Evolutionary conservation across 1,140 invertebrate species (phyloP).

Genomic region (Drosophila neocordata): DNA sequence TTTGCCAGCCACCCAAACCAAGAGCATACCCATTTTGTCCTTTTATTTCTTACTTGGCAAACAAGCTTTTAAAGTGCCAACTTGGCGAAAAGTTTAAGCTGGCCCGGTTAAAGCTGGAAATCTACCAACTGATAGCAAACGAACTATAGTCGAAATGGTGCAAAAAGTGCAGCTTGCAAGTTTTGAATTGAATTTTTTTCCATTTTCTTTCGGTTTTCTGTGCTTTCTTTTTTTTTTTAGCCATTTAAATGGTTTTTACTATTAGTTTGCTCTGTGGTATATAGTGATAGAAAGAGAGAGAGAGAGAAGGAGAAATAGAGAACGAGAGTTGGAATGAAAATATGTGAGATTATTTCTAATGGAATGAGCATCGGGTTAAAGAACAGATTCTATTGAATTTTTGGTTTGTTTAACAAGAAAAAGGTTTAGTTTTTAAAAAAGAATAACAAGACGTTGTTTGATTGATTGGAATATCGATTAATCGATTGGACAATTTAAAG

Average conservation of each 20-base stretch:
- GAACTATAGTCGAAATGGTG: background rate
- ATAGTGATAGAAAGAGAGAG: background rate
- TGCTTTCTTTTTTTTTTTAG: conserved; percentile 27
- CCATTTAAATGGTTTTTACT: conserved; percentile 38
- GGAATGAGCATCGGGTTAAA: background rate
- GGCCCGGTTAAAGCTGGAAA: conserved; percentile 49
- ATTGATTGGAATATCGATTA: background rate
- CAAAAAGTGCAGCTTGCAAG: conserved; percentile 41
- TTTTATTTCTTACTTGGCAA: conserved; percentile 47
- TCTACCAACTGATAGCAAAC: conserved; percentile 15
- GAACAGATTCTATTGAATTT: background rate
- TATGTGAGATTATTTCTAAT: background rate
- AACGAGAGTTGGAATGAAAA: background rate
- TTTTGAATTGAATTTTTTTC: conserved; percentile 62
- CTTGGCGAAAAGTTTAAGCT: conserved; percentile 67
- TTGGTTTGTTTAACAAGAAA: background rate
- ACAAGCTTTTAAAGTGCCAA: conserved; percentile 75
- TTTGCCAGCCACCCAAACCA: conserved; percentile 23
- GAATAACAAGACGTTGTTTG: background rate
- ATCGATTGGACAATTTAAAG: background rate
- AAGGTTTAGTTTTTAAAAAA: background rate
- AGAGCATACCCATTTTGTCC: background rate
- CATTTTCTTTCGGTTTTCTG: conserved; percentile 2
- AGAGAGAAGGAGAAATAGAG: background rate
- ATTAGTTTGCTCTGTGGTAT: conserved; percentile 11